A percentile compares a stretch with the other conserved stretches of the same genome.
Conservation (phyloP, 2,797 vertebrate genomes). For the Nasua narica region DNA sequence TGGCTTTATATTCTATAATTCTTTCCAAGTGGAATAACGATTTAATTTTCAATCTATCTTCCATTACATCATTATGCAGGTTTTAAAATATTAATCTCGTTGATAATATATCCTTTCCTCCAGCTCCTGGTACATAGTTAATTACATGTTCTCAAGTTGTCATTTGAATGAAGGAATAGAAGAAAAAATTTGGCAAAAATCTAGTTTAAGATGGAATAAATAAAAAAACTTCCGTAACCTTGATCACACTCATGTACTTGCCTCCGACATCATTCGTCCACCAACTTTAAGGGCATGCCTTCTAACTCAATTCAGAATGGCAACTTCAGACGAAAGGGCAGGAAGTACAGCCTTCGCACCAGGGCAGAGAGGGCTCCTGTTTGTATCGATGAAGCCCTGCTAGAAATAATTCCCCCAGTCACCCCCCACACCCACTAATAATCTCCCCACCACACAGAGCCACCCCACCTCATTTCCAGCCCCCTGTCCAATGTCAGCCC, state of each 20-base stretch:
- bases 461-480: neutral
- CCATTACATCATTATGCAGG: neutral
- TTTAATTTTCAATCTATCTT: neutral
- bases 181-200: neutral
- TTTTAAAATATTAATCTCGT: slow-evolving; percentile 11
- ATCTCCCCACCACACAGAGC: neutral
- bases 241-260: neutral
- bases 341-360: neutral
- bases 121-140: neutral
- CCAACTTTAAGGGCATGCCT: neutral
- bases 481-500: neutral
- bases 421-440: neutral
- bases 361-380: neutral
- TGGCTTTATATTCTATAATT: neutral
- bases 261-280: neutral
- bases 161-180: neutral
- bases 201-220: neutral
- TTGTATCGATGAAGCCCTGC: neutral
- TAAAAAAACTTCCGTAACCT: neutral
- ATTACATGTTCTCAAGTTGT: neutral
- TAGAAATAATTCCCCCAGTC: neutral
- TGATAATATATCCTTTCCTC: neutral
- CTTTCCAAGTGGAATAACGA: neutral
- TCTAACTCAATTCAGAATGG: neutral
- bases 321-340: neutral